A percentile compares a stretch with the other conserved stretches of the same genome.
Evolutionary conservation across 2,888 invertebrate genomes (phyloP).

Genomic region (Eupithecia tripunctaria): DNA sequence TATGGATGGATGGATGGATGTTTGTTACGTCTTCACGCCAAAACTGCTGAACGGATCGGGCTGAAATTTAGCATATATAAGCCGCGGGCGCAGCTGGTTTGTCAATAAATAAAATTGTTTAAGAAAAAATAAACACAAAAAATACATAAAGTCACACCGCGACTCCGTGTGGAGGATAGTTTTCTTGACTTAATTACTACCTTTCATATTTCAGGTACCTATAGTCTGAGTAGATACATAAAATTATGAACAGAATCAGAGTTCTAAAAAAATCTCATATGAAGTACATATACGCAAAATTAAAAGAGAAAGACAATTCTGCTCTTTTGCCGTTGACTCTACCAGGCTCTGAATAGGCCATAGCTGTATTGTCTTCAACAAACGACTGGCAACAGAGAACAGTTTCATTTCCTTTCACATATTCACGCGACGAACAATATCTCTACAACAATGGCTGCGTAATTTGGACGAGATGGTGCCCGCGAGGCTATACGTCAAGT

Average conservation of each 20-base stretch:
- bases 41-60: too few relatives aligned
- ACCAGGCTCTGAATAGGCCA: background rate
- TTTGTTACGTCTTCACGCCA: too few relatives aligned
- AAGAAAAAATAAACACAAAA: too few relatives aligned
- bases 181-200: background rate
- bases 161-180: background rate
- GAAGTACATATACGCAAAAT: background rate
- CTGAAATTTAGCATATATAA: too few relatives aligned
- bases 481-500: constrained; percentile 78
- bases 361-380: constrained; percentile 47
- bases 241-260: background rate
- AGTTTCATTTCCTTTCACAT: constrained; percentile 81
- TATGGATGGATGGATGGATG: too few relatives aligned
- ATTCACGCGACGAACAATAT: constrained; percentile 79
- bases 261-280: background rate
- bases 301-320: background rate
- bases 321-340: constrained; percentile 5
- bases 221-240: too few relatives aligned
- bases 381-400: constrained; percentile 66
- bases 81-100: too few relatives aligned
- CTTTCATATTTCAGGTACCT: background rate
- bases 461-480: constrained; percentile 77
- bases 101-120: too few relatives aligned
- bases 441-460: constrained; percentile 78
- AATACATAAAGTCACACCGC: too few relatives aligned